Evolutionary conservation across 2,888 invertebrate genomes (phyloP).

Genomic region (Melinaea menophilus): DNA sequence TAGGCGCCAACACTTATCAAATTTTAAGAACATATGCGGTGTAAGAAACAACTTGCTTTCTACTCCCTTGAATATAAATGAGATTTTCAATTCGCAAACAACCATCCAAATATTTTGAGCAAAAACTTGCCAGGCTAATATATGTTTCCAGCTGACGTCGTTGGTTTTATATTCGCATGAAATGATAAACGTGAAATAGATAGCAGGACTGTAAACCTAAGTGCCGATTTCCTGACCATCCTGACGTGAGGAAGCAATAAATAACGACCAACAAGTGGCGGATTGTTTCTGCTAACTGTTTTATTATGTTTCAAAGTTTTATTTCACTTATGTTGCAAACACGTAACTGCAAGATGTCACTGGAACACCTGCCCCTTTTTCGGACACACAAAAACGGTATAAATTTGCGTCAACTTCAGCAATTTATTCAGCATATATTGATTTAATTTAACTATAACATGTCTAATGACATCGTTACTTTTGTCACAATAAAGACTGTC

Average conservation of each 20-base stretch:
- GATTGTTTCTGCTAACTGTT: constrained; percentile 31
- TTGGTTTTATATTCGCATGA: constrained; percentile 17
- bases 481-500: too few species aligned
- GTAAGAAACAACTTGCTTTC: constrained; percentile 23
- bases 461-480: too few species aligned
- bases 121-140: constrained; percentile 2
- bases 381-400: not conserved
- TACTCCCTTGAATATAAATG: constrained; percentile 28
- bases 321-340: constrained; percentile 9
- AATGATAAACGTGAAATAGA: constrained; percentile 6
- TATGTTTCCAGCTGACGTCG: not conserved
- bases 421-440: not conserved
- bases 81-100: constrained; percentile 19
- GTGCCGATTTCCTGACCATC: constrained; percentile 43
- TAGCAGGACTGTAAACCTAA: constrained; percentile 33
- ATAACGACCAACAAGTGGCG: constrained; percentile 37
- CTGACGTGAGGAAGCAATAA: constrained; percentile 41
- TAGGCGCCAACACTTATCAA: constrained; percentile 16
- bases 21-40: constrained; percentile 23
- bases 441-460: too few species aligned
- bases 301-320: constrained; percentile 14
- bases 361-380: not conserved
- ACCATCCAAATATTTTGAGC: constrained; percentile 10
- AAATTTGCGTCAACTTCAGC: too few species aligned
- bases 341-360: constrained; percentile 3